phyloP scores from a whole-genome alignment of 2,888 invertebrate genomes.

The Eupithecia tripunctaria region DNA sequence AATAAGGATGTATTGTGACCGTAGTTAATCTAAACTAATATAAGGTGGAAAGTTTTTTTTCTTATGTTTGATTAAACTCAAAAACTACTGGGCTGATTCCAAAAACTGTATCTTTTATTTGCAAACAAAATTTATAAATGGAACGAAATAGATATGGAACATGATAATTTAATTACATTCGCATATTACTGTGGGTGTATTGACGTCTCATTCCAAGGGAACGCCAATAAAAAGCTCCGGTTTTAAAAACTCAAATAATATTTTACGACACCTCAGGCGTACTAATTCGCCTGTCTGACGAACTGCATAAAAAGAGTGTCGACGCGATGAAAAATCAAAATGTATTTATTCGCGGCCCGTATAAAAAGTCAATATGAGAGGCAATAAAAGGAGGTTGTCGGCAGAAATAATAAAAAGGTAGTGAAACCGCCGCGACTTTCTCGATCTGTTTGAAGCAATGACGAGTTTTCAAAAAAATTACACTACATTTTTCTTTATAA shows the following conservation, averaged over 20 bases:
- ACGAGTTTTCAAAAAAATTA: not conserved
- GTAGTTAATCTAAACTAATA: too few species aligned
- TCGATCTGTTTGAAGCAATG: too few species aligned
- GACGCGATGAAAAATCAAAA: conserved; percentile 80
- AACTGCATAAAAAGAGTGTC: conserved; percentile 70
- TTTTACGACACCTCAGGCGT: conserved; percentile 71
- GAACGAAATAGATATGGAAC: not conserved
- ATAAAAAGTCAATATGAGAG: conserved; percentile 84
- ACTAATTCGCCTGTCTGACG: conserved; percentile 77
- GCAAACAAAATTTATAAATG: not conserved
- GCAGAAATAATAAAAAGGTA: conserved; percentile 75
- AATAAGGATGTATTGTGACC: too few species aligned
- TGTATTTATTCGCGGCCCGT: conserved; percentile 82
- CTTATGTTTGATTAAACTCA: too few species aligned
- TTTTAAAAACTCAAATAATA: conserved; percentile 47
- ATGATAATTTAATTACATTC: not conserved
- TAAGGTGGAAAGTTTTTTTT: too few species aligned
- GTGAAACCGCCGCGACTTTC: not conserved
- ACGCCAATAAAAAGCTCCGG: conserved; percentile 25
- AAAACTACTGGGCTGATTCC: not conserved
- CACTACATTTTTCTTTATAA: not conserved
- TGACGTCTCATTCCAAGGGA: not conserved
- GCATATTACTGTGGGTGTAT: not conserved
- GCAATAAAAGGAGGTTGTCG: conserved; percentile 80
- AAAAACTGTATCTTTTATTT: not conserved